phyloP scores from a whole-genome alignment of 30 jellyfish, hydroid and myxozoan genomes.

The Aurelia sp. region DNA sequence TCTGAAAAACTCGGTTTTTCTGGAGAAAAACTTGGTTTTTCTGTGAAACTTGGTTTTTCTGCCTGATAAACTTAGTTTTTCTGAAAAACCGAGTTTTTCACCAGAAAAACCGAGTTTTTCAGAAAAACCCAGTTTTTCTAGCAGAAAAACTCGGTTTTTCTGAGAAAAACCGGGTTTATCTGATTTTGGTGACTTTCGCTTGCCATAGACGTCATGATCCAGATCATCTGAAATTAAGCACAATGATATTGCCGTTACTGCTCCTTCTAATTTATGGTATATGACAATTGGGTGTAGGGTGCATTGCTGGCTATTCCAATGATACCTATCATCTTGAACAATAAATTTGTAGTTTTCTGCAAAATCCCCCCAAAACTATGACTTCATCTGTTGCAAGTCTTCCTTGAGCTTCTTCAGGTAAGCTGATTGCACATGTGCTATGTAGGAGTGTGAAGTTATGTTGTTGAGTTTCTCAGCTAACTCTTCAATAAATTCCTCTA shows the following conservation, averaged over 20 bases:
- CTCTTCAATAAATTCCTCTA: slow-evolving; percentile 12
- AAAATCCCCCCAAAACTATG: slow-evolving; percentile 18
- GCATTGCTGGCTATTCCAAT: slow-evolving; percentile 36
- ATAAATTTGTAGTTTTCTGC: too few relatives aligned
- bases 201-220: too few relatives aligned
- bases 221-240: slow-evolving; percentile 75
- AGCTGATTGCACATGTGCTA: slow-evolving; percentile 13
- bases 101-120: too few relatives aligned
- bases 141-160: too few relatives aligned
- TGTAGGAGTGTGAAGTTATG: slow-evolving; percentile 22
- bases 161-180: too few relatives aligned
- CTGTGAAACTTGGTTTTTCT: too few relatives aligned
- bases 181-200: too few relatives aligned
- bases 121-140: too few relatives aligned
- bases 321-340: slow-evolving; percentile 32
- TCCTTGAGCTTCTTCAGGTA: slow-evolving; percentile 16
- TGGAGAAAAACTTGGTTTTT: too few relatives aligned
- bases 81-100: too few relatives aligned
- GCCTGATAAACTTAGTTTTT: too few relatives aligned
- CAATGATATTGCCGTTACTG: slow-evolving; percentile 14
- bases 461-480: slow-evolving; percentile 5
- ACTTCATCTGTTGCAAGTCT: not conserved
- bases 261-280: slow-evolving; percentile 12
- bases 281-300: slow-evolving; percentile 12
- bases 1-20: too few relatives aligned